These are phyloP conservation scores for Dicycla oo DNA, from an alignment of 2,888 invertebrate genomes.

Conservation along the genomic window DNA sequence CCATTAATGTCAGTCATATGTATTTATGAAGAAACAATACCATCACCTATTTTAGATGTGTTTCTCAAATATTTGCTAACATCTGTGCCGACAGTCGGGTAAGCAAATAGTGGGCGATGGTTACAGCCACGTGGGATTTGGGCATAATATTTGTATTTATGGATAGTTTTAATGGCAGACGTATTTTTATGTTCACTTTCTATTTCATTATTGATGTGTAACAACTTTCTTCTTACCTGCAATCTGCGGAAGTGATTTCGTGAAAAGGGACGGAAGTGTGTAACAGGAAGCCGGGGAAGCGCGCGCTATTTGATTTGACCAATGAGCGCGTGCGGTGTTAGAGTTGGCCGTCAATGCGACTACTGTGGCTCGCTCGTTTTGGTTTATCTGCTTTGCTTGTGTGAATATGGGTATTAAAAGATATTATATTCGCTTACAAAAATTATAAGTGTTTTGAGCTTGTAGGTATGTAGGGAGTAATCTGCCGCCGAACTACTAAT, in stretches of 20 bases:
- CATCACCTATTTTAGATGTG: constrained; percentile 16
- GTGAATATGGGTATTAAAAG: not conserved
- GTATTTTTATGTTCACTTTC: constrained; percentile 8
- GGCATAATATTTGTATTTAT: constrained; percentile 32
- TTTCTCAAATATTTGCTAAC: constrained; percentile 41
- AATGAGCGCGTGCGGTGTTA: no score
- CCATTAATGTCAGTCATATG: constrained; percentile 30
- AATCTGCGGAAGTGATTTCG: no score
- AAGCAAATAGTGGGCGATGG: constrained; percentile 41
- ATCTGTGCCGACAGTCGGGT: constrained; percentile 18
- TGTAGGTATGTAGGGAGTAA: no score
- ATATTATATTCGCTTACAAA: no score
- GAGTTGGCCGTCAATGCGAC: no score
- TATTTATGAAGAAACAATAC: constrained; percentile 34
- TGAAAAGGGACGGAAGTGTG: no score
- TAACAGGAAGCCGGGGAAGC: no score
- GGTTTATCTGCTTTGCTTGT: not conserved
- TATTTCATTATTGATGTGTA: constrained; percentile 6
- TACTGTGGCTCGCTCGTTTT: no score
- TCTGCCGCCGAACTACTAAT: no score
- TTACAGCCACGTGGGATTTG: constrained; percentile 35
- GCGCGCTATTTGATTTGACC: no score
- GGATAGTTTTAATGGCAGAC: not conserved
- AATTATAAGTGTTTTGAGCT: no score
- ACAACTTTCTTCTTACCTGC: no score